Conservation (phyloP, 2,113 vertebrate genomes). For the Loxodonta africana region DNA sequence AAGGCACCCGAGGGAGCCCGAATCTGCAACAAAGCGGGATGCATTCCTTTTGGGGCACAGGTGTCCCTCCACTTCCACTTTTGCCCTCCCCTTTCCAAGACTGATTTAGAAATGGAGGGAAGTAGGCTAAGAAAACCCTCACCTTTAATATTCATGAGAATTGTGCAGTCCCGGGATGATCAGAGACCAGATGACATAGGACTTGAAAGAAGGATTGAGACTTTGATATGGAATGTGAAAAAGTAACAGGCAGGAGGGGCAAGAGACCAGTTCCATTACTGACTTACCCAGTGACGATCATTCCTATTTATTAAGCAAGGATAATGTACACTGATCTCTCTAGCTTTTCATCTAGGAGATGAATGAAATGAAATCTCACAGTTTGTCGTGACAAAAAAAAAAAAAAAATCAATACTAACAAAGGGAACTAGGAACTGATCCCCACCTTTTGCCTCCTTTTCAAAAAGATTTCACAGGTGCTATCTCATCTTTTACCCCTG, state of each 20-base stretch:
- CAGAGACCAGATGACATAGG: conserved; percentile 75
- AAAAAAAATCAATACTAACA: neutral
- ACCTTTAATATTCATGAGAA: conserved; percentile 82
- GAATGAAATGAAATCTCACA: conserved; percentile 40
- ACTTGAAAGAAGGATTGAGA: conserved; percentile 78
- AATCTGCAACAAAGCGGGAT: conserved; percentile 12
- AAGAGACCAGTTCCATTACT: neutral
- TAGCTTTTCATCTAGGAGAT: conserved; percentile 46
- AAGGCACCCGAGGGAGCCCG: conserved; percentile 49
- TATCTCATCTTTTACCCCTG: neutral
- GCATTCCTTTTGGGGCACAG: neutral
- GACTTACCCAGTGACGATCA: rapidly evolving
- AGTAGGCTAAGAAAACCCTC: conserved; percentile 67
- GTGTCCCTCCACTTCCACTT: conserved; percentile 60
- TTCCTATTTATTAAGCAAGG: conserved; percentile 25
- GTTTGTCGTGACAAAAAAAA: conserved; percentile 14
- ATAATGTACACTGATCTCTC: neutral
- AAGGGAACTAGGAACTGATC: neutral
- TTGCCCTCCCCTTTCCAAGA: conserved; percentile 49
- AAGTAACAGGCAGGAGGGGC: conserved; percentile 39
- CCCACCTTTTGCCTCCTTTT: neutral
- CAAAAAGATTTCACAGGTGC: neutral
- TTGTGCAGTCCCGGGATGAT: conserved; percentile 62
- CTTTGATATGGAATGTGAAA: conserved; percentile 84
- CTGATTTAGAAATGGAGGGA: conserved; percentile 64